These are phyloP conservation scores for Raja brachyura DNA, from an alignment of 2,113 vertebrate species.

Conservation along the genomic window DNA sequence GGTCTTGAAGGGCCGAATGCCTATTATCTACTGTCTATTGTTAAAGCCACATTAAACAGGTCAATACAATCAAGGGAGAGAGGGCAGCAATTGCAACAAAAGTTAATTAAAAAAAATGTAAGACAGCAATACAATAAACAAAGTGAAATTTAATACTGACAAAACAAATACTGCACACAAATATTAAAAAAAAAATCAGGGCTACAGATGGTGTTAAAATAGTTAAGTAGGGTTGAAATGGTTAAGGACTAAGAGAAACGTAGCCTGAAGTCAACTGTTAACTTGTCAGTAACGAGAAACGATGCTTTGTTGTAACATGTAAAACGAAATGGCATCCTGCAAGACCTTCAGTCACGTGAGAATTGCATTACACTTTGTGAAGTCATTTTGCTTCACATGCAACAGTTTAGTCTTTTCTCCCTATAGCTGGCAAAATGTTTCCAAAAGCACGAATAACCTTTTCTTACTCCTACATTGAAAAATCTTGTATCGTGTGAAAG, in stretches of 20 bases:
- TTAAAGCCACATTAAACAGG: neutral
- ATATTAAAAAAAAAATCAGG: too few relatives aligned
- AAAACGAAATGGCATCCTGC: neutral
- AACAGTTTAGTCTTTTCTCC: too few relatives aligned
- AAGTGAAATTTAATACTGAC: too few relatives aligned
- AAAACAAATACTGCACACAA: too few relatives aligned
- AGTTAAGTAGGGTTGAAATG: neutral
- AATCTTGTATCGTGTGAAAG: neutral
- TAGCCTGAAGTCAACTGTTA: neutral
- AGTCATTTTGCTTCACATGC: too few relatives aligned
- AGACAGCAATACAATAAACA: too few relatives aligned
- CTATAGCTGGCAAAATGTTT: too few relatives aligned
- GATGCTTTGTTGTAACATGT: neutral
- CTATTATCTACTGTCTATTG: neutral
- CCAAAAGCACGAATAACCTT: neutral
- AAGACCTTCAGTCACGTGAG: neutral
- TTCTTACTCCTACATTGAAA: neutral
- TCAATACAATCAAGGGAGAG: neutral
- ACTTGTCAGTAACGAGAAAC: neutral
- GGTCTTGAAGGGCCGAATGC: too few relatives aligned
- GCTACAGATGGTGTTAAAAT: too few relatives aligned
- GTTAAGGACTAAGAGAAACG: neutral
- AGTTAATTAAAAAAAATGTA: too few relatives aligned
- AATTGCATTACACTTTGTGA: neutral
- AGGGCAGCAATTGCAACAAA: neutral